Evolutionary conservation across 2,113 vertebrate species (phyloP).

Genomic region (Rhegmatorhina hoffmannsi): DNA sequence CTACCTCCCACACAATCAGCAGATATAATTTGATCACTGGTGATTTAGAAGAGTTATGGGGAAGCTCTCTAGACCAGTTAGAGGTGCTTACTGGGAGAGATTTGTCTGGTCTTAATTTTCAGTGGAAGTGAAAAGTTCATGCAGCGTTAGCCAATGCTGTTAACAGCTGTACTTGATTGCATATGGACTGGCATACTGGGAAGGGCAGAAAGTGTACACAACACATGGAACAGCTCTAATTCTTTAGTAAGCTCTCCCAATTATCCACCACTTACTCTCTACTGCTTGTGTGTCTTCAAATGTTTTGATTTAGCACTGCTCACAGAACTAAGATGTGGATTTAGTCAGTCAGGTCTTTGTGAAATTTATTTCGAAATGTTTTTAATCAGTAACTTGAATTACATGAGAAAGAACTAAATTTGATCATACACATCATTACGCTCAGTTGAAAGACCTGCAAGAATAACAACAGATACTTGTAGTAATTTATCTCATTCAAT

Average conservation of each 20-base stretch:
- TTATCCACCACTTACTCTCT: not conserved
- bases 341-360: not conserved
- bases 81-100: not conserved
- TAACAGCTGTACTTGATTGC: not conserved
- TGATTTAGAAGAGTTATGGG: not conserved
- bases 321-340: not conserved
- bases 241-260: not conserved
- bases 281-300: fast-evolving
- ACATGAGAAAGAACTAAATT: not conserved
- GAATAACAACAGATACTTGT: not conserved
- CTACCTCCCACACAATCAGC: not conserved
- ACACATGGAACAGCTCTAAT: not conserved
- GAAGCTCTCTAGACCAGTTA: not conserved
- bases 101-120: not conserved
- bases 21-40: not conserved
- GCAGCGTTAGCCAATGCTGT: not conserved
- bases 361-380: not conserved
- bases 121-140: not conserved
- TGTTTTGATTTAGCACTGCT: not conserved
- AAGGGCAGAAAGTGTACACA: not conserved
- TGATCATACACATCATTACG: not conserved
- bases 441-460: not conserved
- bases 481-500: not conserved
- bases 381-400: not conserved
- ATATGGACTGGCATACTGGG: not conserved